Evolutionary conservation across 2,113 vertebrate genomes (phyloP).

Genomic region (Alexandromys fortis): DNA sequence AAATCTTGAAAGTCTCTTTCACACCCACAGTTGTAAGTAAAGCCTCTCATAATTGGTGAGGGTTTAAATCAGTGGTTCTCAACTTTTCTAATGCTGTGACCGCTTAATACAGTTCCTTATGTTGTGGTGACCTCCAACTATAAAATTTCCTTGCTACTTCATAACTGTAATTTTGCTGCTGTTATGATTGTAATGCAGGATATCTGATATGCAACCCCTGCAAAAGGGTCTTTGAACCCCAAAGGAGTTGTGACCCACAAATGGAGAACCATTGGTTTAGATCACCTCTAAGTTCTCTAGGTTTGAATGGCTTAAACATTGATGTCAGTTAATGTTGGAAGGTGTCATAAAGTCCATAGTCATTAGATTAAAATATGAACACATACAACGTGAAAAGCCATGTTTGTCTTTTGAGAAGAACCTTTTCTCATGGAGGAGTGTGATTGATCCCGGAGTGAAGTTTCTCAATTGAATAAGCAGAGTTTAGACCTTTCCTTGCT

Average conservation of each 20-base stretch:
- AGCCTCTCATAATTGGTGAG: background rate
- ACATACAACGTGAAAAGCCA: background rate
- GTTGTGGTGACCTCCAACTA: background rate
- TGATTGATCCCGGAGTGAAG: background rate
- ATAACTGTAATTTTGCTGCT: background rate
- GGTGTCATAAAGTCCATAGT: background rate
- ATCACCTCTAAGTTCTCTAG: constrained; percentile 21
- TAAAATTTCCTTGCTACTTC: background rate
- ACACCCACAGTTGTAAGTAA: background rate
- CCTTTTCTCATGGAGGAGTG: background rate
- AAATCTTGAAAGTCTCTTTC: constrained; percentile 31
- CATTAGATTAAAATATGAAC: constrained; percentile 28
- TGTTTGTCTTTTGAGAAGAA: background rate
- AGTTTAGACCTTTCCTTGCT: background rate
- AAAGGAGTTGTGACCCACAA: background rate
- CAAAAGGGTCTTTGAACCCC: background rate
- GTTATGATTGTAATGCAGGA: background rate
- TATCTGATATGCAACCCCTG: background rate
- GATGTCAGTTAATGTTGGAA: constrained; percentile 14
- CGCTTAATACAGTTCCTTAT: background rate
- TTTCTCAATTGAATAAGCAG: background rate
- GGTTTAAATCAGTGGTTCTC: background rate
- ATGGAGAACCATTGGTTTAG: background rate
- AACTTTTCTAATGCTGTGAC: background rate
- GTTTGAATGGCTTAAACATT: constrained; percentile 36